A percentile compares a stretch with the other conserved stretches of the same genome.
Evolutionary conservation across 2,113 vertebrate genomes (phyloP).

Genomic region (Nibea albiflora): DNA sequence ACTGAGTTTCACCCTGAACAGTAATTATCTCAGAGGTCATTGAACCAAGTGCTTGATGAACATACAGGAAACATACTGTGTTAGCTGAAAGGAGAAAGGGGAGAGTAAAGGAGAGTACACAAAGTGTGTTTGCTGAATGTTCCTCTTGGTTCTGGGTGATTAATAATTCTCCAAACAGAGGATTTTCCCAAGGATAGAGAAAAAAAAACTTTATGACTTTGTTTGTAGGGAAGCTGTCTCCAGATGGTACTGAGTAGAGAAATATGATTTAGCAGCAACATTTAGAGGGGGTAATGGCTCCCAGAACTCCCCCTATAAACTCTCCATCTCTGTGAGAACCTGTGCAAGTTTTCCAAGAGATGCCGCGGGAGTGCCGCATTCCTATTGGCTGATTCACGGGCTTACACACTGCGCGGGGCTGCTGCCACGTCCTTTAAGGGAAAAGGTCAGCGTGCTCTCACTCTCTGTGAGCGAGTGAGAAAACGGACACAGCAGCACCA

Average conservation of each 20-base stretch:
- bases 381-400: conserved; percentile 65
- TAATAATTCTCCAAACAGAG: background rate
- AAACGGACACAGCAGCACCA: conserved; percentile 18
- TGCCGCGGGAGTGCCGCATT: conserved; percentile 59
- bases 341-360: conserved; percentile 37
- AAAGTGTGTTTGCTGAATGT: background rate
- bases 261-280: conserved; percentile 1
- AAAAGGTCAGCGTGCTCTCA: conserved; percentile 60
- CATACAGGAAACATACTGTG: background rate
- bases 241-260: background rate
- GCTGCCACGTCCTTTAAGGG: conserved; percentile 49
- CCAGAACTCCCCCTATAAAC: background rate
- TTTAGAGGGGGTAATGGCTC: background rate
- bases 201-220: background rate
- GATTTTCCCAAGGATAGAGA: background rate
- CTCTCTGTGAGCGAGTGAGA: conserved; percentile 34
- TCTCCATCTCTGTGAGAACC: conserved; percentile 49
- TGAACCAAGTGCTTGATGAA: background rate
- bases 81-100: background rate
- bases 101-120: background rate
- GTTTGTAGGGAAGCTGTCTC: background rate
- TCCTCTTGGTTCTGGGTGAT: background rate
- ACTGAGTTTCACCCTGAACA: background rate
- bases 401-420: conserved; percentile 31
- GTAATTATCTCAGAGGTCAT: conserved; percentile 11